Evolutionary conservation across 2,797 vertebrate genomes (phyloP).

Genomic region (Molossus molossus): DNA sequence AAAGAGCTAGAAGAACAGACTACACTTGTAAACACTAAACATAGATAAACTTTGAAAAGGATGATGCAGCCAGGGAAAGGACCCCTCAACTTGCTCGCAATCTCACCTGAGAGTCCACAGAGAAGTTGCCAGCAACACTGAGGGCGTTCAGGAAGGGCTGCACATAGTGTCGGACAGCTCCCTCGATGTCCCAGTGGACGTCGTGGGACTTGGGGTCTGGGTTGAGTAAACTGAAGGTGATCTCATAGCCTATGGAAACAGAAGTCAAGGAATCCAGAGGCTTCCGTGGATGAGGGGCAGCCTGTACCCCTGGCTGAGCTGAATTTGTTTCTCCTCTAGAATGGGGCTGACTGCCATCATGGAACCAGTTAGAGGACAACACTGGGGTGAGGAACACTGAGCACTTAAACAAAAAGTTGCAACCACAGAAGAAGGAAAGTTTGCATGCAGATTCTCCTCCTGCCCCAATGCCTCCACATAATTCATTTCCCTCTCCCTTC

Average conservation of each 20-base stretch:
- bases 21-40: background rate
- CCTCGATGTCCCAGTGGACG: conserved; percentile 96
- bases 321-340: background rate
- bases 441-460: background rate
- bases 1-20: background rate
- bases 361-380: conserved; percentile 46
- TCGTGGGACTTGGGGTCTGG: conserved; percentile 97
- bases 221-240: conserved; percentile 98
- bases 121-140: conserved; percentile 95
- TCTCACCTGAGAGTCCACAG: conserved; percentile 97
- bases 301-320: background rate
- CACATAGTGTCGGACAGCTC: conserved; percentile 93
- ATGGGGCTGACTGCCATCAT: background rate
- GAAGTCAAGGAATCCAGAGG: background rate
- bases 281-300: background rate
- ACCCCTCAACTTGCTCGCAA: background rate
- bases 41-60: background rate
- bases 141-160: conserved; percentile 95
- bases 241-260: conserved; percentile 94
- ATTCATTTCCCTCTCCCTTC: background rate
- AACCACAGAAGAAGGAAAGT: background rate
- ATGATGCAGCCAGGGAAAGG: background rate
- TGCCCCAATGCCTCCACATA: background rate
- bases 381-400: background rate
- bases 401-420: conserved; percentile 23